Conservation (phyloP, 1,140 invertebrate species). For the Musca domestica region DNA sequence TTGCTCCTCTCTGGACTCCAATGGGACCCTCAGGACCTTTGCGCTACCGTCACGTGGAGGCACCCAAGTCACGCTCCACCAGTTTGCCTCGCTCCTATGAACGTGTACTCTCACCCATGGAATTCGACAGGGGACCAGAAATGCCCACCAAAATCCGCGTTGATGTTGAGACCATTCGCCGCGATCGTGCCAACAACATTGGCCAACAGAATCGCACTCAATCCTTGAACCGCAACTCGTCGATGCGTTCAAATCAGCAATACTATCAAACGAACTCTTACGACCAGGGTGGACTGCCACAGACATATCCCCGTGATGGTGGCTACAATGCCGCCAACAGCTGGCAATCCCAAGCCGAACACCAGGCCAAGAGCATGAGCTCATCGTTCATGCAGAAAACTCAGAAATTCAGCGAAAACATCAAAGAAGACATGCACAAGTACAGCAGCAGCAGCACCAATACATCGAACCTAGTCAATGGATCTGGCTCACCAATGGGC, state of each 20-base stretch:
- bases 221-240: constrained; percentile 41
- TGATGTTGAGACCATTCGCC: constrained; percentile 39
- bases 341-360: constrained; percentile 54
- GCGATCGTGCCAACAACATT: constrained; percentile 43
- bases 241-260: constrained; percentile 32
- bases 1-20: constrained; percentile 64
- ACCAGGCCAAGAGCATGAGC: constrained; percentile 62
- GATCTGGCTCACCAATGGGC: constrained; percentile 30
- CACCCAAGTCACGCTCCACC: constrained; percentile 56
- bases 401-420: constrained; percentile 67
- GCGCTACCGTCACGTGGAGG: constrained; percentile 62
- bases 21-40: constrained; percentile 60
- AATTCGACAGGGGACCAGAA: constrained; percentile 61
- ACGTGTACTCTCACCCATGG: constrained; percentile 60
- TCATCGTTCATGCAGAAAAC: constrained; percentile 69
- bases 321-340: constrained; percentile 47
- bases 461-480: constrained; percentile 23
- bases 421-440: constrained; percentile 60
- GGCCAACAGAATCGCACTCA: constrained; percentile 35
- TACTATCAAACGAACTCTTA: constrained; percentile 27
- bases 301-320: constrained; percentile 47
- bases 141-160: constrained; percentile 53
- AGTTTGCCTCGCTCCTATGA: constrained; percentile 56
- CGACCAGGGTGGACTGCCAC: constrained; percentile 15
- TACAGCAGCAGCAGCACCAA: background rate